Conservation (phyloP, 2,888 invertebrate species). For the Drosophila eohydei region DNA sequence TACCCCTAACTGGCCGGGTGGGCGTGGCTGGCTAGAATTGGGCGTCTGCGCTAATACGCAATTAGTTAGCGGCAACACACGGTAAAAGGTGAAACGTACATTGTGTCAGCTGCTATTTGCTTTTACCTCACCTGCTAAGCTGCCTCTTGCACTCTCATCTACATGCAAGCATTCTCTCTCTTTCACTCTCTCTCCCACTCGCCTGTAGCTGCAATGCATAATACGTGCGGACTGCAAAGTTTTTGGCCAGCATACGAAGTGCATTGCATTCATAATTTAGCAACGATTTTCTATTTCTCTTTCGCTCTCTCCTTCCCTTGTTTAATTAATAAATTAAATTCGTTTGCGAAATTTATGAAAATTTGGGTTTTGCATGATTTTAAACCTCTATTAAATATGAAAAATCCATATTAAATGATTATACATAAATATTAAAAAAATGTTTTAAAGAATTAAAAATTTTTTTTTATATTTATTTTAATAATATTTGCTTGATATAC, state of each 20-base stretch:
- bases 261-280: conserved; percentile 22
- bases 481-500: too few relatives aligned
- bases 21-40: conserved; percentile 9
- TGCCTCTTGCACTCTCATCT: not conserved
- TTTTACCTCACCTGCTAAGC: conserved; percentile 4
- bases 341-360: not conserved
- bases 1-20: not conserved
- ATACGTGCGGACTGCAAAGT: conserved; percentile 39
- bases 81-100: conserved; percentile 30
- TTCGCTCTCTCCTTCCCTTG: not conserved
- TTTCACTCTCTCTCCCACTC: not conserved
- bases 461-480: too few relatives aligned
- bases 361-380: too few relatives aligned
- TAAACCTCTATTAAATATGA: too few relatives aligned
- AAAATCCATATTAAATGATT: too few relatives aligned
- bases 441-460: too few relatives aligned
- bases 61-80: conserved; percentile 46
- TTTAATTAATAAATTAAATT: not conserved
- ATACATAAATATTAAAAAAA: too few relatives aligned
- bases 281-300: not conserved
- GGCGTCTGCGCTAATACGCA: conserved; percentile 45
- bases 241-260: conserved; percentile 3
- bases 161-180: not conserved
- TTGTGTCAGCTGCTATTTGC: conserved; percentile 39
- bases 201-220: conserved; percentile 29